These are phyloP conservation scores for Antheraea yamamai DNA, from an alignment of 2,888 invertebrate species.

Conservation along the genomic window DNA sequence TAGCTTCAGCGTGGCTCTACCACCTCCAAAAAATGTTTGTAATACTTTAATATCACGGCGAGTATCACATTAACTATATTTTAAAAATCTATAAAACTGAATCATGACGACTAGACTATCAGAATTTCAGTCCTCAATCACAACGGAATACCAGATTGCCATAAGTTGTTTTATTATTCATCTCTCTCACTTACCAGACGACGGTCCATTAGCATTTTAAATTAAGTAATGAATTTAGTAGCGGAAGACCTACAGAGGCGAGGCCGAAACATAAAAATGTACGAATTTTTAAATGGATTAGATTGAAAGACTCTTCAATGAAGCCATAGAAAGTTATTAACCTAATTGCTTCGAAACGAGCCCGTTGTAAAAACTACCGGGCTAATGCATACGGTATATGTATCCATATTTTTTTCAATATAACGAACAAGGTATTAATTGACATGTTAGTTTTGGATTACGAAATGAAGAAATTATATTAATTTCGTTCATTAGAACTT, in stretches of 20 bases:
- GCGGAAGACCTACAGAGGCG: slow-evolving; percentile 42
- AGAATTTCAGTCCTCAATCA: slow-evolving; percentile 43
- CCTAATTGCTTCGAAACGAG: slow-evolving; percentile 19
- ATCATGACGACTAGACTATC: not conserved
- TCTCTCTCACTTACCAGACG: slow-evolving; percentile 60
- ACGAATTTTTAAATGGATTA: slow-evolving; percentile 30
- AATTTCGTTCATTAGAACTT: not conserved
- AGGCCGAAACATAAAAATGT: slow-evolving; percentile 38
- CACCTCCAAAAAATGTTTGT: no score
- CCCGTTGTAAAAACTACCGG: slow-evolving; percentile 11
- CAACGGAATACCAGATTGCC: slow-evolving; percentile 53
- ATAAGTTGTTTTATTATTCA: slow-evolving; percentile 72
- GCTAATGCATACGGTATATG: not conserved
- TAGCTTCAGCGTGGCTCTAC: no score
- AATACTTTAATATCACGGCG: not conserved
- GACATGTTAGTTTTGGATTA: not conserved
- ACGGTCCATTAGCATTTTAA: slow-evolving; percentile 74
- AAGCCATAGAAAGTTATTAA: slow-evolving; percentile 13
- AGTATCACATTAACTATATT: not conserved
- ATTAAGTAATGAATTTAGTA: slow-evolving; percentile 72
- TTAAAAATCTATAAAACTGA: not conserved
- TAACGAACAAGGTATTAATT: not conserved
- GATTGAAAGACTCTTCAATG: slow-evolving; percentile 18
- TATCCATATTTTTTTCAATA: not conserved
- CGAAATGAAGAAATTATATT: no score